These are phyloP conservation scores for Noctua comes DNA, from an alignment of 2,888 invertebrate genomes.

Conservation along the genomic window DNA sequence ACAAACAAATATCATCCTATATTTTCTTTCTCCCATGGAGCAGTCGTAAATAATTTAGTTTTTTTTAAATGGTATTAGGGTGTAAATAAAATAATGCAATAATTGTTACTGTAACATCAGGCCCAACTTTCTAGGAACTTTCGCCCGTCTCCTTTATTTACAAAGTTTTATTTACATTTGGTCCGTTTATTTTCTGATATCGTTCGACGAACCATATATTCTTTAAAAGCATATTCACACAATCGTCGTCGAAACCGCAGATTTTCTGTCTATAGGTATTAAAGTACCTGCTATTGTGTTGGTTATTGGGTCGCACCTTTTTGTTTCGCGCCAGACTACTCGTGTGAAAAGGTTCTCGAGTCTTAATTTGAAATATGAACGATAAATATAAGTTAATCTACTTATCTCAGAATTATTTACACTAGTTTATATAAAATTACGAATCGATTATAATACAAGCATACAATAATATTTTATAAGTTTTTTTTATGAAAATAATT, in stretches of 20 bases:
- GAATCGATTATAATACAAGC: neutral
- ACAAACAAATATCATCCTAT: no score
- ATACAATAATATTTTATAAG: neutral
- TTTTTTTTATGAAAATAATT: neutral
- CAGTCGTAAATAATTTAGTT: no score
- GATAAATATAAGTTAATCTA: conserved; percentile 1
- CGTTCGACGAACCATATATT: conserved; percentile 30
- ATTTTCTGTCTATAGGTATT: neutral
- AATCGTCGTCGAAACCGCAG: neutral
- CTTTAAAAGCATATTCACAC: conserved; percentile 11
- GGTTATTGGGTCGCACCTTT: no score
- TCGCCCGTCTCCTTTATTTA: no score
- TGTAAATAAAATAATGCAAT: no score
- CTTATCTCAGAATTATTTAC: neutral
- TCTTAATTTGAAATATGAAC: conserved; percentile 6
- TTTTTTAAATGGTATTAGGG: no score
- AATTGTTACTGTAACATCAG: no score
- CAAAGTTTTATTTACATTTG: conserved; percentile 53
- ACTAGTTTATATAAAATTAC: neutral
- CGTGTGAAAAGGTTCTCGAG: neutral
- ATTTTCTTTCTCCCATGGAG: no score
- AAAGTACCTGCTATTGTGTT: neutral
- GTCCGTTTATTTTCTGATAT: conserved; percentile 50
- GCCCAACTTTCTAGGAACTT: no score
- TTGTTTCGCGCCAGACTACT: neutral